Conservation (phyloP, 2,797 vertebrate species). For the Pteropus rufus region DNA sequence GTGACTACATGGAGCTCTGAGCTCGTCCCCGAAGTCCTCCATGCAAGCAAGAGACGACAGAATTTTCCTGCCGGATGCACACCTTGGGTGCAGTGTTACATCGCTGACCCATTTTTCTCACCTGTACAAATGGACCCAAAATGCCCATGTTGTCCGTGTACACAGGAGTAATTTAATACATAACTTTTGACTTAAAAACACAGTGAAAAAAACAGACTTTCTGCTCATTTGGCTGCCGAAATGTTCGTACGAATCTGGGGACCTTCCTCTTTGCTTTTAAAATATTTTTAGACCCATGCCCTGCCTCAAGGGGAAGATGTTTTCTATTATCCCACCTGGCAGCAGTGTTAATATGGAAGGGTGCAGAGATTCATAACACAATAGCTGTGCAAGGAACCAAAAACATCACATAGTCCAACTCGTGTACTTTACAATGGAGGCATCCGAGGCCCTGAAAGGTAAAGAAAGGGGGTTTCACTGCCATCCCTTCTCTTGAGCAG, state of each 20-base stretch:
- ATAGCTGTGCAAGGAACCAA: neutral
- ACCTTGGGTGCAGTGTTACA: slow-evolving; percentile 39
- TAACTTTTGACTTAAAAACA: slow-evolving; percentile 50
- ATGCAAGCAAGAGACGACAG: neutral
- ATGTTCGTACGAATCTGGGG: neutral
- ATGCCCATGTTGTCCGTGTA: slow-evolving; percentile 26
- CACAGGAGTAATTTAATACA: slow-evolving; percentile 8
- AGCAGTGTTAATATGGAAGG: neutral
- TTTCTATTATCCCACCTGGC: neutral
- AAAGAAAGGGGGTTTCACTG: neutral
- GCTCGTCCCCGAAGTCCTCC: neutral
- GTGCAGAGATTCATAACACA: neutral
- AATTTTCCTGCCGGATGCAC: neutral
- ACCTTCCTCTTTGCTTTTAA: slow-evolving; percentile 24
- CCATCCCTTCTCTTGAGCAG: neutral
- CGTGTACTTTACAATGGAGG: neutral
- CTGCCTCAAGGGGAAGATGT: neutral
- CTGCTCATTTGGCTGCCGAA: slow-evolving; percentile 32
- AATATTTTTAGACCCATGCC: neutral
- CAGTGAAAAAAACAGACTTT: neutral
- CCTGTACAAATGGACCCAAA: slow-evolving; percentile 40
- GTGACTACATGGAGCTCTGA: neutral
- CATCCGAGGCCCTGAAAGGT: neutral
- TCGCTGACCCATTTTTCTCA: slow-evolving; percentile 64
- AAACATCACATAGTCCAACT: neutral